Evolutionary conservation across 2,888 invertebrate species (phyloP).

Genomic region (Lepidocyrtinus sp.): DNA sequence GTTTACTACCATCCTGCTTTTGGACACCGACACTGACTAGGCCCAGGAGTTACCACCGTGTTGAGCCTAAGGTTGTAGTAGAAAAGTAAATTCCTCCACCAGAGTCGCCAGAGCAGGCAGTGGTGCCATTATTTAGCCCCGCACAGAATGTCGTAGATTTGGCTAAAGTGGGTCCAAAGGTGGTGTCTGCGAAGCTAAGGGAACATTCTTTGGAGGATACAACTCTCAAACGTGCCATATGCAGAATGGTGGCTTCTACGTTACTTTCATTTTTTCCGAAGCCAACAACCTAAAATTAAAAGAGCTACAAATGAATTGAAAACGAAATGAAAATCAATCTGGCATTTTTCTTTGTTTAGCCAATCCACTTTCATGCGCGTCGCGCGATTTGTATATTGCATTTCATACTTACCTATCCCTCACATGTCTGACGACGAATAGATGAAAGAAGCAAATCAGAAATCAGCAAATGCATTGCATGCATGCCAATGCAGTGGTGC

Average conservation of each 20-base stretch:
- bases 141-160: conserved; percentile 68
- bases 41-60: conserved; percentile 66
- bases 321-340: no score
- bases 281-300: conserved; percentile 59
- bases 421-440: no score
- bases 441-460: no score
- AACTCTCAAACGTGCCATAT: conserved; percentile 63
- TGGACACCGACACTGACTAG: conserved; percentile 65
- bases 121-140: conserved; percentile 53
- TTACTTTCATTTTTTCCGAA: conserved; percentile 64
- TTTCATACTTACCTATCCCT: no score
- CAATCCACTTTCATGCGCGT: no score
- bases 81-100: conserved; percentile 65
- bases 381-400: no score
- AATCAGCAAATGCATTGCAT: no score
- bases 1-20: conserved; percentile 54
- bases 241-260: conserved; percentile 56
- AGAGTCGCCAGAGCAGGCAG: conserved; percentile 67
- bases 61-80: conserved; percentile 1
- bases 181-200: conserved; percentile 52
- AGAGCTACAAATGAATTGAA: no score
- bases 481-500: no score
- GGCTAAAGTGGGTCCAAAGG: conserved; percentile 53
- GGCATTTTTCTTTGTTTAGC: no score
- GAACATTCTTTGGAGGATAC: conserved; percentile 62